These are phyloP conservation scores for Lepidostoma basale DNA, from an alignment of 1,140 invertebrate genomes.

Conservation along the genomic window DNA sequence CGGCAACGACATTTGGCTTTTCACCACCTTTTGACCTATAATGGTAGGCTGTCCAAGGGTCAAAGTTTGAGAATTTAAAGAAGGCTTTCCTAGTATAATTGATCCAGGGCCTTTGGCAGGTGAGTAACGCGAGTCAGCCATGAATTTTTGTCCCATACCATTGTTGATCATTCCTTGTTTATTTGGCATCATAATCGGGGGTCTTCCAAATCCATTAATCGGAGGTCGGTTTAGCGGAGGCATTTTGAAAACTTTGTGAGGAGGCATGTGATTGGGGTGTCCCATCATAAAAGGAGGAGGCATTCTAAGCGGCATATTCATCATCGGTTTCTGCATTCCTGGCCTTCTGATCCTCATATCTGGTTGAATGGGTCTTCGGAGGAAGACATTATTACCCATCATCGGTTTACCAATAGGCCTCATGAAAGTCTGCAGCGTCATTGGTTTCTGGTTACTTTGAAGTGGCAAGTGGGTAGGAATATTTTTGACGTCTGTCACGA, in stretches of 20 bases:
- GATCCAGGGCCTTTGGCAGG: slow-evolving; percentile 35
- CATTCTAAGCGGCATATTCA: slow-evolving; percentile 49
- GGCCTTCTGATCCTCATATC: slow-evolving; percentile 58
- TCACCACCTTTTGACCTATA: slow-evolving; percentile 58
- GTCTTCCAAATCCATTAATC: slow-evolving; percentile 50
- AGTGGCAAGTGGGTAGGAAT: slow-evolving; percentile 52
- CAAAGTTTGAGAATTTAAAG: slow-evolving; percentile 51
- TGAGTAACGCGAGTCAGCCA: neutral
- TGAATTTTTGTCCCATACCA: slow-evolving; percentile 26
- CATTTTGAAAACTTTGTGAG: slow-evolving; percentile 50
- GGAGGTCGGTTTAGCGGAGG: slow-evolving; percentile 49
- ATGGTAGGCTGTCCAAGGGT: slow-evolving; percentile 57
- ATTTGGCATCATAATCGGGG: slow-evolving; percentile 49
- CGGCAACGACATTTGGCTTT: slow-evolving; percentile 57
- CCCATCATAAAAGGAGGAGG: slow-evolving; percentile 54
- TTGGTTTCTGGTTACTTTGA: slow-evolving; percentile 52
- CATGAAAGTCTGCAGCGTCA: slow-evolving; percentile 57
- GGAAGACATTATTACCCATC: slow-evolving; percentile 50
- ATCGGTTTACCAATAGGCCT: slow-evolving; percentile 52
- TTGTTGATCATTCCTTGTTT: slow-evolving; percentile 50
- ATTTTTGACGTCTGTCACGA: slow-evolving; percentile 51
- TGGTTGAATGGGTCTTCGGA: slow-evolving; percentile 53
- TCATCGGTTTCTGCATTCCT: slow-evolving; percentile 48
- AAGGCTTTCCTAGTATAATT: slow-evolving; percentile 52
- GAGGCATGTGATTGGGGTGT: slow-evolving; percentile 48